phyloP scores from a whole-genome alignment of 2,797 vertebrate genomes.

The Sebastes minor region DNA sequence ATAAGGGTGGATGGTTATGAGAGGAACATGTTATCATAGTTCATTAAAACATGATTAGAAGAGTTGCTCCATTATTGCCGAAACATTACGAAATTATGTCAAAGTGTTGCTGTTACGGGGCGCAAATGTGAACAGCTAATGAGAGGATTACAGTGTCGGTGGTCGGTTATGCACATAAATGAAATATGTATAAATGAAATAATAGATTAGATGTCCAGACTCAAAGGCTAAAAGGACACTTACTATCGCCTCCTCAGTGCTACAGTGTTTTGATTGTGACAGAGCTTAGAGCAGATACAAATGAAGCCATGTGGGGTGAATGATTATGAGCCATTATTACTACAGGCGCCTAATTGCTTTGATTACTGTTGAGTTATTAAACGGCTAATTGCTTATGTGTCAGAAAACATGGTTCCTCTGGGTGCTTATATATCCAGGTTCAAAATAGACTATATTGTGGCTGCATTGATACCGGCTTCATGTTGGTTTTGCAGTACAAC shows the following conservation, averaged over 20 bases:
- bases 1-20: neutral
- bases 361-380: neutral
- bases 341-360: neutral
- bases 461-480: neutral
- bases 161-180: constrained; percentile 1
- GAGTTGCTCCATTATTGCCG: neutral
- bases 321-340: constrained; percentile 8
- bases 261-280: neutral
- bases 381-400: neutral
- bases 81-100: neutral
- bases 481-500: neutral
- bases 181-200: constrained; percentile 10
- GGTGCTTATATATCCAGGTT: too few species aligned
- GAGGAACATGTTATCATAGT: neutral
- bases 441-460: too few species aligned
- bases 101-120: neutral
- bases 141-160: neutral
- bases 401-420: neutral
- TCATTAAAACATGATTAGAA: neutral
- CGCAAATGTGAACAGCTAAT: constrained; percentile 6
- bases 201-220: neutral
- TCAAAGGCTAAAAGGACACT: neutral
- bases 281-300: neutral
- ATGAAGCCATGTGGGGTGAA: neutral
- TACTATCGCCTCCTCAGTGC: neutral